Evolutionary conservation across 2,797 vertebrate genomes (phyloP).

Genomic region (Prionace glauca): DNA sequence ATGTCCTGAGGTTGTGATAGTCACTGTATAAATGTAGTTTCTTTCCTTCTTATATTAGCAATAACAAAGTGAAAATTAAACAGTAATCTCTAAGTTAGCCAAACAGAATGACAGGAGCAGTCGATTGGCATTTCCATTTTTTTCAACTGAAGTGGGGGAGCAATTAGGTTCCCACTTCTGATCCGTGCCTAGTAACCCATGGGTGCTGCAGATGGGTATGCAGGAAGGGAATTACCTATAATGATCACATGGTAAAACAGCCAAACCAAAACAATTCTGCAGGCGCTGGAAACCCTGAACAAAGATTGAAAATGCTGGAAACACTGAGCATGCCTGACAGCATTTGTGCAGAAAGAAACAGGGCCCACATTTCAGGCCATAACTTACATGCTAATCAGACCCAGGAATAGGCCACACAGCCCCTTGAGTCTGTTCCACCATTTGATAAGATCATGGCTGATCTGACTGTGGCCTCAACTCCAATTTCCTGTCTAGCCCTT

Average conservation of each 20-base stretch:
- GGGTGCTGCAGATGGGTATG: not conserved
- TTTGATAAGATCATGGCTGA: no score
- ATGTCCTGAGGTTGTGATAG: not conserved
- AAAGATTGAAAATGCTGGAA: not conserved
- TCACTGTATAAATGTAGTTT: not conserved
- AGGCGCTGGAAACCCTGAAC: not conserved
- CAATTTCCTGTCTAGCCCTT: no score
- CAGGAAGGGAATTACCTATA: not conserved
- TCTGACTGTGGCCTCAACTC: no score
- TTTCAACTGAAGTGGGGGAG: not conserved
- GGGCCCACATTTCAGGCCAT: not conserved
- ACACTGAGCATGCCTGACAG: not conserved
- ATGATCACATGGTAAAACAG: not conserved
- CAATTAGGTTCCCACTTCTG: not conserved
- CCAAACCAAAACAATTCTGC: not conserved
- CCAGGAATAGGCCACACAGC: no score
- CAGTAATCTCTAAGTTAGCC: not conserved
- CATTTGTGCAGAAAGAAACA: not conserved
- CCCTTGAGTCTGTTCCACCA: no score
- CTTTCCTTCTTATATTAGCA: not conserved
- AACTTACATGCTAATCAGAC: not conserved
- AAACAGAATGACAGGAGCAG: not conserved
- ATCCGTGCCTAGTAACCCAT: not conserved
- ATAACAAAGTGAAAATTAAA: not conserved
- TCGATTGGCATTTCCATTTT: not conserved